Conservation (phyloP, 1,140 invertebrate genomes). For the Cepaea nemoralis region DNA sequence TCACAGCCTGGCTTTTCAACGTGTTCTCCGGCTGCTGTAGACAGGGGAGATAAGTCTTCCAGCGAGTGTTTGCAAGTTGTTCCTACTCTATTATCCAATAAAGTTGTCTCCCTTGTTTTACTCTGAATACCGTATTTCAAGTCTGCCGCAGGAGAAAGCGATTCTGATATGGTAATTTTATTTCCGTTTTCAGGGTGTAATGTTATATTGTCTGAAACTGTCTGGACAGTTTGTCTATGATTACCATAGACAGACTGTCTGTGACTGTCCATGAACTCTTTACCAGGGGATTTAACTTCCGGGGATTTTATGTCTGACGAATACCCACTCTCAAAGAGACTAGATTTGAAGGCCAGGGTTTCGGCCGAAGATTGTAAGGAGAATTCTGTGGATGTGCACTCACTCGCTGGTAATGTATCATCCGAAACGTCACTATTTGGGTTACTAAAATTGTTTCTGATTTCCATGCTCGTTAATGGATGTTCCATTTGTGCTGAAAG, state of each 20-base stretch:
- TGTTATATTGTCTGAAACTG: neutral
- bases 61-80: neutral
- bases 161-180: neutral
- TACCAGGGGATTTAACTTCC: neutral
- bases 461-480: neutral
- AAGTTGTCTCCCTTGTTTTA: neutral
- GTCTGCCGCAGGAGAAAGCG: neutral
- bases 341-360: neutral
- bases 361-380: neutral
- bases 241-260: neutral
- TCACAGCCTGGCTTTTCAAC: neutral
- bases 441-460: neutral
- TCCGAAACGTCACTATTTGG: neutral
- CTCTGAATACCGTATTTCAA: neutral
- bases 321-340: conserved; percentile 35
- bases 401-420: neutral
- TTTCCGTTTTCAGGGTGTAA: neutral
- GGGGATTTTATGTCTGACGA: conserved; percentile 29
- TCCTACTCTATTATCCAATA: neutral
- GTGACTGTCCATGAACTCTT: neutral
- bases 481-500: neutral
- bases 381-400: neutral
- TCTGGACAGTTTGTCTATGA: neutral
- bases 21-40: neutral
- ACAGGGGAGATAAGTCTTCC: neutral